Evolutionary conservation across 2,113 vertebrate genomes (phyloP).

Genomic region (Hemiprocne comata): DNA sequence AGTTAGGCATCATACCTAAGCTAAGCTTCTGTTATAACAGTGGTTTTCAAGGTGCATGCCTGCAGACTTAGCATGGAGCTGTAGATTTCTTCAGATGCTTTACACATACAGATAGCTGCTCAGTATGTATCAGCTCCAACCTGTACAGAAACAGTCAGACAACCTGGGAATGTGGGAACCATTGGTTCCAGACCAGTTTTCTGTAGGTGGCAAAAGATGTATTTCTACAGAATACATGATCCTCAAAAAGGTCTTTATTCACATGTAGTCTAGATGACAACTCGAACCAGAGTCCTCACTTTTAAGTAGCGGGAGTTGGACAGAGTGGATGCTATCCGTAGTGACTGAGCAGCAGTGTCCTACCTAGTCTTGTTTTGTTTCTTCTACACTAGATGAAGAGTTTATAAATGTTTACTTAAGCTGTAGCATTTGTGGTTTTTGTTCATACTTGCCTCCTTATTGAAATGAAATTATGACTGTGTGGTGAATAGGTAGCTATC

Average conservation of each 20-base stretch:
- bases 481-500: not conserved
- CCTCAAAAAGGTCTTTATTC: not conserved
- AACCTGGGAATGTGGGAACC: not conserved
- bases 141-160: not conserved
- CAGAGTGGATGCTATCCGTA: not conserved
- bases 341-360: not conserved
- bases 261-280: not conserved
- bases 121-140: not conserved
- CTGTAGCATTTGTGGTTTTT: not conserved
- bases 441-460: not conserved
- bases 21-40: not conserved
- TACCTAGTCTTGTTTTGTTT: not conserved
- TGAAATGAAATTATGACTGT: not conserved
- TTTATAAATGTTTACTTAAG: not conserved
- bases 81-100: not conserved
- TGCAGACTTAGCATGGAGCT: not conserved
- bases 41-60: not conserved
- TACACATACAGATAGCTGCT: rapidly evolving
- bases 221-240: not conserved
- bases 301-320: not conserved
- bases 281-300: not conserved
- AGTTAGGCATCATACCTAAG: not conserved
- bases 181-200: not conserved
- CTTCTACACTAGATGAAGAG: not conserved
- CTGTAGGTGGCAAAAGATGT: not conserved